A percentile compares a stretch with the other conserved stretches of the same genome.
Conservation (phyloP, 2,797 vertebrate genomes). For the Sarcophilus harrisii region DNA sequence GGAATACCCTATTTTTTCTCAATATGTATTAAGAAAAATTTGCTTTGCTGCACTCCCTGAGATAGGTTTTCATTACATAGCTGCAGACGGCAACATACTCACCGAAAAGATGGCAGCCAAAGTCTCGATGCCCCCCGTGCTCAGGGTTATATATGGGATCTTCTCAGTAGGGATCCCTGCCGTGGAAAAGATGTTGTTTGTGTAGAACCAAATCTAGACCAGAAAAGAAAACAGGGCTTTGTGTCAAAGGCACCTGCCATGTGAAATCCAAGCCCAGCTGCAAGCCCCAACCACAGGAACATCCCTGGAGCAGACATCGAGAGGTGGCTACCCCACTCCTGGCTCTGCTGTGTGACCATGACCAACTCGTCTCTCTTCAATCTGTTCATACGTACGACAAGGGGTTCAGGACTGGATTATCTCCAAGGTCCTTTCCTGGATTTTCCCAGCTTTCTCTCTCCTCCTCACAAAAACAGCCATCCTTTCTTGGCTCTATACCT, state of each 20-base stretch:
- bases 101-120: constrained; percentile 93
- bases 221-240: background rate
- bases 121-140: constrained; percentile 92
- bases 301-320: accelerated
- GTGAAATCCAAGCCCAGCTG: background rate
- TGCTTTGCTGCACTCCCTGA: accelerated
- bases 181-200: constrained; percentile 91
- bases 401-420: background rate
- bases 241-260: background rate
- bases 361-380: accelerated
- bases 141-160: constrained; percentile 94
- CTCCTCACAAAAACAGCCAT: background rate
- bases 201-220: constrained; percentile 97
- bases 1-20: background rate
- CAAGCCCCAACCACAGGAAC: background rate
- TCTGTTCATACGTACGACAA: background rate
- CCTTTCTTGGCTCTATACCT: background rate
- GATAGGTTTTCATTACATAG: background rate
- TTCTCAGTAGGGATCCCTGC: constrained; percentile 88
- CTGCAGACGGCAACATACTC: constrained; percentile 80
- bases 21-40: accelerated
- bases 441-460: background rate
- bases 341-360: background rate
- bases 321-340: background rate
- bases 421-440: background rate